Conservation (phyloP, 2,113 vertebrate genomes). For the Loxodonta africana region DNA sequence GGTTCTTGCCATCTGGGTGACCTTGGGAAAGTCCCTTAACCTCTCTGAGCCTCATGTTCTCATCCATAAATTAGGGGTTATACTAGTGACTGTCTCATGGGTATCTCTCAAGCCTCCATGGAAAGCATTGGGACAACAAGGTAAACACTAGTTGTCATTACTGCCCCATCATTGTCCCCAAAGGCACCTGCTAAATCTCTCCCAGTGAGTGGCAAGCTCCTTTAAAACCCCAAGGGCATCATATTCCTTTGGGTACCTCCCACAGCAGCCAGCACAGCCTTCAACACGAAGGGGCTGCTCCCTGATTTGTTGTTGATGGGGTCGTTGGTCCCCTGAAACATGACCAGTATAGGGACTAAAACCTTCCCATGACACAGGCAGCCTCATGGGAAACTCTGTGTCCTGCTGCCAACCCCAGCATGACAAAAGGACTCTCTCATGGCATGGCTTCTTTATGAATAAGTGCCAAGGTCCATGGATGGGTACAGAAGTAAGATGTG, state of each 20-base stretch:
- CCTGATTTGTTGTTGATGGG: neutral
- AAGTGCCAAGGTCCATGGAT: neutral
- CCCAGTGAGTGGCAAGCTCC: neutral
- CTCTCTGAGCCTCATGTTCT: neutral
- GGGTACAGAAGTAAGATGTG: fast-evolving
- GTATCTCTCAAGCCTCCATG: fast-evolving
- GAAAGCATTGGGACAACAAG: too few species aligned
- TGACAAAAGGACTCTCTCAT: neutral
- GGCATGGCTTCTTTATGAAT: neutral
- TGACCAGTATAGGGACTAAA: neutral
- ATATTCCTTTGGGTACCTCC: neutral
- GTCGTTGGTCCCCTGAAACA: too few species aligned
- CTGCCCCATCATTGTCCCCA: neutral
- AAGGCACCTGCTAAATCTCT: too few species aligned
- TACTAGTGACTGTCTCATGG: fast-evolving
- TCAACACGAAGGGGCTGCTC: neutral
- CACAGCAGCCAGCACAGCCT: neutral
- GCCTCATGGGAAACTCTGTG: neutral
- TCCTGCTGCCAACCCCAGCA: neutral
- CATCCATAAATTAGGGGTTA: neutral
- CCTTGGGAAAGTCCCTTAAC: neutral
- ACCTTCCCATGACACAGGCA: fast-evolving
- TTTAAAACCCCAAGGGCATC: fast-evolving
- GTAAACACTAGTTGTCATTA: fast-evolving
- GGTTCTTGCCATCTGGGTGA: neutral